Base-by-base conservation (phyloP, 2,888 invertebrate genomes). In the Polietes domitor region DNA sequence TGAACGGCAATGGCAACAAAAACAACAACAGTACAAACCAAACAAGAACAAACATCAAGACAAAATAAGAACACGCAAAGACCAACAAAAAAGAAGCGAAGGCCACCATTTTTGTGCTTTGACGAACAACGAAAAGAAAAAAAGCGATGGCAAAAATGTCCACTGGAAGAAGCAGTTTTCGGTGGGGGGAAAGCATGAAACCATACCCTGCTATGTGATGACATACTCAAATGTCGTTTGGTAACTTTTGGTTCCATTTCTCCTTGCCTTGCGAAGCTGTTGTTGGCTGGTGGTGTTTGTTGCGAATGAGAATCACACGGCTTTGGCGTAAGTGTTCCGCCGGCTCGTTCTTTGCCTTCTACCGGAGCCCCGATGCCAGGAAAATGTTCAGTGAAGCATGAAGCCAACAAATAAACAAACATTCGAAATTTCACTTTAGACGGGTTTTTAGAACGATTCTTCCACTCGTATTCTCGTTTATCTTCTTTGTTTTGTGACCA, bases 51-150 rank as follows among this genome's bases (percentile, higher is more conserved):
- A 82, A 78, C 43, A 75, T 32, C 28, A 17, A 70, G 76, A 26
- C 19, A 63, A 71, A 61, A 28, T 12, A 79, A 75, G 43, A 83
- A 70, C 73, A 77, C 75, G 9, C 17, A 41, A 77, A 68, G 71
- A 75, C 63, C 70, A n/a, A 32, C 71, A 37, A 70, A 47, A 82
- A 12, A n/a, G 10, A 37, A 68, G n/a, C 65, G 86, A 87, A 87
- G 87, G 87, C 87, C 87, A 87, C 85, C 87, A 86, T 87, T 87
- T 87, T 70, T 74, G 1, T 70, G 63, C 43, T 71, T 32, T 71
- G 65, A 1, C 26, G 53, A 7, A 53, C 19, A 7, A 1, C 37
- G 7, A 55, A 24, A 68, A 43, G n/a, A 21, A 58, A 24, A 58
- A 63, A 53, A 77, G n/a, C 28, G 76, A 76, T 75, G 68, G 43